Conservation (phyloP, 2,888 invertebrate genomes). For the Laothoe populi region DNA sequence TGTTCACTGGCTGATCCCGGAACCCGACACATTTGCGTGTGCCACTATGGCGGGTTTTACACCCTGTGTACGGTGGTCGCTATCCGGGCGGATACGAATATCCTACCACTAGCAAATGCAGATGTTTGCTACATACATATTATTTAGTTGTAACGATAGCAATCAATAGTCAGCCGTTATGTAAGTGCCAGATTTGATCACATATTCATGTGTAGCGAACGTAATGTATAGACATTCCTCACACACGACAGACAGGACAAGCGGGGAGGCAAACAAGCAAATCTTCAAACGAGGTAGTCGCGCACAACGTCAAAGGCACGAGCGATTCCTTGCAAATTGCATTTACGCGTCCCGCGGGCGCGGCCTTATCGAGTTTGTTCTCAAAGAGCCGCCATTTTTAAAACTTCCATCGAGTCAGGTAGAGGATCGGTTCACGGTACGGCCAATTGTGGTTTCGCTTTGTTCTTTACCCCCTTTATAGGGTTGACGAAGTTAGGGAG, state of each 20-base stretch:
- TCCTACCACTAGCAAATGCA: too few relatives aligned
- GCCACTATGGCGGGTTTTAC: too few relatives aligned
- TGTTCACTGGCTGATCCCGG: too few relatives aligned
- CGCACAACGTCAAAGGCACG: constrained; percentile 76
- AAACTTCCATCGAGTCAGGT: constrained; percentile 79
- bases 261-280: constrained; percentile 55
- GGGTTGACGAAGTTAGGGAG: constrained; percentile 81
- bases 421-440: constrained; percentile 58
- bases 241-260: constrained; percentile 8
- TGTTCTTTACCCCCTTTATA: constrained; percentile 79
- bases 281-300: constrained; percentile 64
- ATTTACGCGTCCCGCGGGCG: constrained; percentile 83
- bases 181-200: neutral
- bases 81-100: too few relatives aligned
- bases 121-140: neutral
- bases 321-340: constrained; percentile 79
- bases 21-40: too few relatives aligned
- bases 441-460: constrained; percentile 82
- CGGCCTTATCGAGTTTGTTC: constrained; percentile 76
- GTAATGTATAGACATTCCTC: neutral
- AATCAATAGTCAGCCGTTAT: neutral
- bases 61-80: too few relatives aligned
- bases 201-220: constrained; percentile 5
- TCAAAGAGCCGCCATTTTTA: constrained; percentile 83
- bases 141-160: neutral